These are phyloP conservation scores for Cinclus mexicanus DNA, from an alignment of 2,113 vertebrate species.

Conservation along the genomic window DNA sequence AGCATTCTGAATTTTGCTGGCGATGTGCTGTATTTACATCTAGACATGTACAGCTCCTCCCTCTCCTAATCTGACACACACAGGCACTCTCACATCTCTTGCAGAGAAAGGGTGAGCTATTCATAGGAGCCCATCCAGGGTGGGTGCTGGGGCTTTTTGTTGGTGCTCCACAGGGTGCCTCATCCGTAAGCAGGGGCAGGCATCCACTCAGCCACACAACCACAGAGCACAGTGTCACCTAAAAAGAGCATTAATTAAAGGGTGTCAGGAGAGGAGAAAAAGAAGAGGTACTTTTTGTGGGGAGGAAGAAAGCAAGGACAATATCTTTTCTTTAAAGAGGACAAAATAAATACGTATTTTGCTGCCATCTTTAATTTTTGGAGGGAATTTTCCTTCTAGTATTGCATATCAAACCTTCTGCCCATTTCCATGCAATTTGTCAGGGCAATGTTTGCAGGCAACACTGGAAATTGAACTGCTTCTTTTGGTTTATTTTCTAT, in stretches of 20 bases:
- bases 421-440: neutral
- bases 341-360: constrained; percentile 12
- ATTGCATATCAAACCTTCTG: neutral
- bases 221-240: constrained; percentile 28
- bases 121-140: constrained; percentile 61
- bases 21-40: neutral
- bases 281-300: neutral
- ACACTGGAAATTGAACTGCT: neutral
- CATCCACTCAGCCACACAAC: constrained; percentile 52
- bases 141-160: constrained; percentile 63
- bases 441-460: neutral
- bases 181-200: constrained; percentile 21
- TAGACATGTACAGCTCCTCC: neutral
- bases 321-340: neutral
- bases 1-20: neutral
- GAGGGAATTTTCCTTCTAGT: constrained; percentile 18
- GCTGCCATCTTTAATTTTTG: neutral
- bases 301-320: neutral
- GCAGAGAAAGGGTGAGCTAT: constrained; percentile 41
- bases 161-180: constrained; percentile 54
- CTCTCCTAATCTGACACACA: neutral
- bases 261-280: constrained; percentile 52
- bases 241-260: constrained; percentile 69
- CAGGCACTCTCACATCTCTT: neutral
- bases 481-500: neutral